Evolutionary conservation across 2,888 invertebrate genomes (phyloP).

Genomic region (Celastrina argiolus): DNA sequence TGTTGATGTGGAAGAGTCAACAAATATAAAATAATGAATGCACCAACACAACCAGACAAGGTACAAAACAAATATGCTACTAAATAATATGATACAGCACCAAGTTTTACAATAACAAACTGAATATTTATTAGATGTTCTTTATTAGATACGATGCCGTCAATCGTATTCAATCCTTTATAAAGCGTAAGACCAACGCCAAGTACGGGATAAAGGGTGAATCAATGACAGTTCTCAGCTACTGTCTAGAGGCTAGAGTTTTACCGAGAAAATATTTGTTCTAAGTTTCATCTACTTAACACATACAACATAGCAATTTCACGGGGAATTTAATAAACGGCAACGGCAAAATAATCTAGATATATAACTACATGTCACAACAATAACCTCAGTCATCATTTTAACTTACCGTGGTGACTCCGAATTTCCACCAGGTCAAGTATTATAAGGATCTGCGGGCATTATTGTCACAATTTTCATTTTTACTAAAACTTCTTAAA

Average conservation of each 20-base stretch:
- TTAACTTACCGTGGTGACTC: slow-evolving; percentile 74
- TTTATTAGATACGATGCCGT: slow-evolving; percentile 13
- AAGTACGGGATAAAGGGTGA: slow-evolving; percentile 44
- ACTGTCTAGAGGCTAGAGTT: background rate
- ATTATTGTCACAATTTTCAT: slow-evolving; percentile 71
- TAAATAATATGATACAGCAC: slow-evolving; percentile 15
- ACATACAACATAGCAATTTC: background rate
- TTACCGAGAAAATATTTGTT: background rate
- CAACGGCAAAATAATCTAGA: slow-evolving; percentile 55
- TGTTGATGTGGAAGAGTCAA: background rate
- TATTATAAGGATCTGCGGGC: slow-evolving; percentile 71
- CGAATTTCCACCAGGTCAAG: slow-evolving; percentile 63
- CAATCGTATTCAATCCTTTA: slow-evolving; percentile 40
- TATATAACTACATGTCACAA: slow-evolving; percentile 67
- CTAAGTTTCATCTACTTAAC: background rate
- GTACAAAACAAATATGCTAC: background rate
- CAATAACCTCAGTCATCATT: slow-evolving; percentile 71
- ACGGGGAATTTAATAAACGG: slow-evolving; percentile 39
- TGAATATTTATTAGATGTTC: slow-evolving; percentile 15
- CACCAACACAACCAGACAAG: background rate
- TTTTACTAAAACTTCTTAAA: slow-evolving; percentile 58
- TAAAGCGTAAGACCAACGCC: slow-evolving; percentile 55
- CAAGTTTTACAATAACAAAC: slow-evolving; percentile 29
- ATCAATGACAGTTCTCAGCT: slow-evolving; percentile 26
- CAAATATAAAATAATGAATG: background rate